Percentiles rank a stretch among this genome's conserved stretches.
These are phyloP conservation scores for Heliconius ismenius DNA, from an alignment of 2,888 invertebrate species.

Conservation along the genomic window DNA sequence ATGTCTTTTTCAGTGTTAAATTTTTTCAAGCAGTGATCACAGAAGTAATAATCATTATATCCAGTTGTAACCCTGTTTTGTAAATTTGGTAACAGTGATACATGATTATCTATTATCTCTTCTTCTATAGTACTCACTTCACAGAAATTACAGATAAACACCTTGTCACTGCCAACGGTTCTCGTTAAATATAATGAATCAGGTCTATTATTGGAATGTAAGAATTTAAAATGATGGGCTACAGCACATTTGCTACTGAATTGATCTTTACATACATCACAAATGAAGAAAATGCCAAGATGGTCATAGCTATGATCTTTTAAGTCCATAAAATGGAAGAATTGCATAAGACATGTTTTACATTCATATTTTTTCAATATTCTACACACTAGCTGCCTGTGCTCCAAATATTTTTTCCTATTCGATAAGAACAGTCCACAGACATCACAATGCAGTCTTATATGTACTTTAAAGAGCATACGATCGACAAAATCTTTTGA, in stretches of 20 bases:
- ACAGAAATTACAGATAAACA: constrained; percentile 68
- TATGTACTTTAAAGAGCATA: constrained; percentile 71
- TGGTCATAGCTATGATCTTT: constrained; percentile 72
- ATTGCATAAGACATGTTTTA: constrained; percentile 56
- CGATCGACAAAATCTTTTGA: constrained; percentile 66
- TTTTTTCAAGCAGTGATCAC: constrained; percentile 66
- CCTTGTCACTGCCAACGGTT: constrained; percentile 56
- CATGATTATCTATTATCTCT: constrained; percentile 58
- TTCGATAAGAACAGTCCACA: constrained; percentile 57
- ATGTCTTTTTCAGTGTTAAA: constrained; percentile 66
- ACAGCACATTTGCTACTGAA: constrained; percentile 62
- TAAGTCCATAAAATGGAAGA: constrained; percentile 65
- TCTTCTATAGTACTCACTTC: constrained; percentile 61
- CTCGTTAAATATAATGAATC: constrained; percentile 53
- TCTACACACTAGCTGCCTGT: constrained; percentile 58
- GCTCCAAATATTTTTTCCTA: constrained; percentile 55
- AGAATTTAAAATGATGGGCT: constrained; percentile 62
- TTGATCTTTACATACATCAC: constrained; percentile 70
- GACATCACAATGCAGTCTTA: constrained; percentile 68
- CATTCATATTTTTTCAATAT: constrained; percentile 60
- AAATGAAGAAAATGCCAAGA: constrained; percentile 53
- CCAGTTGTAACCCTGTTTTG: constrained; percentile 62
- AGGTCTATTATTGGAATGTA: constrained; percentile 60
- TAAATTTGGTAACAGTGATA: constrained; percentile 60
- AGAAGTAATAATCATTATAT: constrained; percentile 67